Base-by-base conservation (phyloP, 2,888 invertebrate genomes). In the Macrophya annulata region DNA sequence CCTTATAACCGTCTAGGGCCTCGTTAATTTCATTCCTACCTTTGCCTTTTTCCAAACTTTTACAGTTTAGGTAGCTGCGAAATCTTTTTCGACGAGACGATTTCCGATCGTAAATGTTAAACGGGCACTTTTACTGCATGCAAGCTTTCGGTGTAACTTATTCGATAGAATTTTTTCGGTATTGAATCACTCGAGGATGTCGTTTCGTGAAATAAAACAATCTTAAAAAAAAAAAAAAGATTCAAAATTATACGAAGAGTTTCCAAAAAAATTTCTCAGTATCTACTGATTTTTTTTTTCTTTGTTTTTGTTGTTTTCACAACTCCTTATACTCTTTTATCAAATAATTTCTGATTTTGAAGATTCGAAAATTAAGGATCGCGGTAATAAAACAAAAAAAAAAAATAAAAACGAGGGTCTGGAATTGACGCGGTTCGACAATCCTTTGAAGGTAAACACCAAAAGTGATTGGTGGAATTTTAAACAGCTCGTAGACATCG, bases 1-100 rank as follows among this genome's bases (percentile, higher is more conserved):
- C 81, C 82, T 85, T 85, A 85, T 83, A 85, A 85, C 85, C 82
- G 85, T 40, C 85, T 85, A 55, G 85, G 85, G 85, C 71, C 21
- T 81, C 81, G 82, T 85, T 68, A 81, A 68, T 82, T 85, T 85
- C 82, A 85, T 85, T 85, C 72, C 85, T 85, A 65, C 85, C 81
- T 85, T 81, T 74, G 62, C 55, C 74, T 85, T 85, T 85, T 84
- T 85, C 55, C 3, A 74, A 81, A 81, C 51, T 81, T 81, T 81
- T 81, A 81, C 81, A 81, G 43, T 81, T 62, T 43, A 25, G 21
- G 25, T 68, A 68, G 6, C 68, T 37, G 68, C 37, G 68, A 68
- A 37, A 15, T n/a, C 37, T 21, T 62, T 37, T 68, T 68, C 68
- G 68, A 68, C 68, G 31, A 37, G 37, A 68, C 68, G 68, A 68